Evolutionary conservation across 2,888 invertebrate species (phyloP).

Genomic region (Acleris cristana): DNA sequence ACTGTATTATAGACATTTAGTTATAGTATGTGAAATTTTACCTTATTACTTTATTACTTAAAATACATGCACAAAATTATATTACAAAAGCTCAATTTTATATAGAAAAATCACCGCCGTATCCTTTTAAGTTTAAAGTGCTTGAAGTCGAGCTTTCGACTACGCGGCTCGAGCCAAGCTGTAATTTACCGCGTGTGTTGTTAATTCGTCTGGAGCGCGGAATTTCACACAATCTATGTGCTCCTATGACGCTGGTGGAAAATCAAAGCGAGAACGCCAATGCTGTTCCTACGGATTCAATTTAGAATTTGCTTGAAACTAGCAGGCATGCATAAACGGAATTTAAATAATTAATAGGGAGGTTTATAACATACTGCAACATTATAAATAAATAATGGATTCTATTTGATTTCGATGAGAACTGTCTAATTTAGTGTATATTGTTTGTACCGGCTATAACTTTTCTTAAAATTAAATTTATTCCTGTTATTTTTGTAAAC

Average conservation of each 20-base stretch:
- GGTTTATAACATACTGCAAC: neutral
- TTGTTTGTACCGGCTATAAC: neutral
- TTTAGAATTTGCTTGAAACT: constrained; percentile 30
- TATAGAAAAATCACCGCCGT: too few relatives aligned
- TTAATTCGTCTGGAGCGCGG: constrained; percentile 56
- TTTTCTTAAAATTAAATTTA: neutral
- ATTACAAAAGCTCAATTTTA: too few relatives aligned
- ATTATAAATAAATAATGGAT: neutral
- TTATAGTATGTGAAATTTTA: too few relatives aligned
- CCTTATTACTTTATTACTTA: too few relatives aligned
- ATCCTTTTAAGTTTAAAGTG: constrained; percentile 12
- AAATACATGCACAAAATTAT: too few relatives aligned
- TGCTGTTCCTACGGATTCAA: constrained; percentile 31
- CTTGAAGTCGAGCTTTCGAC: constrained; percentile 41
- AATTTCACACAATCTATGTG: constrained; percentile 50
- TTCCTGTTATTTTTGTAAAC: constrained; percentile 2
- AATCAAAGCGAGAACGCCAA: constrained; percentile 33
- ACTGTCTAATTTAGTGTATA: too few relatives aligned
- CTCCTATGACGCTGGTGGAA: constrained; percentile 26
- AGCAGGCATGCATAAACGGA: constrained; percentile 26
- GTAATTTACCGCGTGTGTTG: constrained; percentile 55
- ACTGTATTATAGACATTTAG: too few relatives aligned
- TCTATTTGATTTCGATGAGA: too few relatives aligned
- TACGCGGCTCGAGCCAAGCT: constrained; percentile 37
- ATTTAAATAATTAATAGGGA: constrained; percentile 22